phyloP scores from a whole-genome alignment of 2,113 vertebrate genomes.

The Rhizomys pruinosus region DNA sequence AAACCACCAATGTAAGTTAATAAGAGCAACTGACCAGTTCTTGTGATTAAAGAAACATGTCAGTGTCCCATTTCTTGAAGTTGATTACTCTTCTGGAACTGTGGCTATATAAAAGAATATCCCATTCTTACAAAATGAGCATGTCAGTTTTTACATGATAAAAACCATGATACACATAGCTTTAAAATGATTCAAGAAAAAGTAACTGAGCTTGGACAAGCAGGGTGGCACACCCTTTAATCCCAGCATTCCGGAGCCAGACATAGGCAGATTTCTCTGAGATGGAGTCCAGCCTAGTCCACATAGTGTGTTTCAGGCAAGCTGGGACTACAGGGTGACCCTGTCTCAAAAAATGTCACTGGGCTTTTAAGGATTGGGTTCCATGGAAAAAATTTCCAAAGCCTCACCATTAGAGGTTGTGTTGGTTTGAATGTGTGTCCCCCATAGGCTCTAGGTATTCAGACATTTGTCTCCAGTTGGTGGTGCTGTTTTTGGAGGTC shows the following conservation, averaged over 20 bases:
- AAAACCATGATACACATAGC: not conserved
- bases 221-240: too few relatives aligned
- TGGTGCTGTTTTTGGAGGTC: too few relatives aligned
- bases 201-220: too few relatives aligned
- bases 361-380: not conserved
- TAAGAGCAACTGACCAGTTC: not conserved
- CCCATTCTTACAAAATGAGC: not conserved
- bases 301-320: too few relatives aligned
- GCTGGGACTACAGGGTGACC: too few relatives aligned
- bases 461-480: too few relatives aligned
- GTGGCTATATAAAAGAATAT: slow-evolving; percentile 11
- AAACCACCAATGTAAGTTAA: not conserved
- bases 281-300: too few relatives aligned
- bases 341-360: too few relatives aligned
- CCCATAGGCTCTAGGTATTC: too few relatives aligned
- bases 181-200: not conserved
- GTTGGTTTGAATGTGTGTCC: too few relatives aligned
- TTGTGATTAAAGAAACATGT: not conserved
- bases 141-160: not conserved
- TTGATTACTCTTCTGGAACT: not conserved
- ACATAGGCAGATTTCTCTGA: too few relatives aligned
- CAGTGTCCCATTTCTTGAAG: slow-evolving; percentile 13
- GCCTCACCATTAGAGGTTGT: not conserved
- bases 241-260: too few relatives aligned
- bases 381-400: not conserved